phyloP scores from a whole-genome alignment of 2,797 vertebrate species.

The Trichosurus vulpecula region DNA sequence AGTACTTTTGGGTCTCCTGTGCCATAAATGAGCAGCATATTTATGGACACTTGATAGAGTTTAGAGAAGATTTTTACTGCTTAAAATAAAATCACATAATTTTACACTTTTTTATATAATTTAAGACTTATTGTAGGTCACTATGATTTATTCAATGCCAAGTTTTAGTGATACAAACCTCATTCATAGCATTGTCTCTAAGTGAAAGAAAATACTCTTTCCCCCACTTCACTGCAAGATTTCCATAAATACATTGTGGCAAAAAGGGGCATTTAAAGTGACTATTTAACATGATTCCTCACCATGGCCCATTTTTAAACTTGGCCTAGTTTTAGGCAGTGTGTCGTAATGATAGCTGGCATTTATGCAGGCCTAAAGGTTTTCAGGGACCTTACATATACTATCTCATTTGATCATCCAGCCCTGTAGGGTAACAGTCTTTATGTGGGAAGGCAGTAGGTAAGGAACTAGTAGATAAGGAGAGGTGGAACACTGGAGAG shows the following conservation, averaged over 20 bases:
- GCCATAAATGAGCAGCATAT: not conserved
- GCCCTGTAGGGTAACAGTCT: not conserved
- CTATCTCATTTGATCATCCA: not conserved
- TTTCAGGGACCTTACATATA: not conserved
- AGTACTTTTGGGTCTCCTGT: not conserved
- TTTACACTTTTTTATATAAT: not conserved
- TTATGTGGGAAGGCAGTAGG: not conserved
- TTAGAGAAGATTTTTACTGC: not conserved
- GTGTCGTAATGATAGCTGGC: not conserved
- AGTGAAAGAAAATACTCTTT: not conserved
- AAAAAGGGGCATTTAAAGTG: not conserved
- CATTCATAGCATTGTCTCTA: not conserved
- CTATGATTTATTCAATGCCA: not conserved
- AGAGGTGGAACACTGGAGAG: not conserved
- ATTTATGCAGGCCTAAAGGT: not conserved
- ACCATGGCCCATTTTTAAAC: not conserved
- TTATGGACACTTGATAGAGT: not conserved
- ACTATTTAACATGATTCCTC: not conserved
- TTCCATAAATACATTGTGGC: not conserved
- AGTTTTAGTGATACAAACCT: not conserved
- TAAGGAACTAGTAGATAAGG: not conserved
- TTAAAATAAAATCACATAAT: not conserved
- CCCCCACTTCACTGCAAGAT: not conserved
- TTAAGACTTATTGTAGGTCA: not conserved
- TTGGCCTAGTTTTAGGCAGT: not conserved